phyloP scores from a whole-genome alignment of 2,113 vertebrate species.

The Montifringilla adamsi region DNA sequence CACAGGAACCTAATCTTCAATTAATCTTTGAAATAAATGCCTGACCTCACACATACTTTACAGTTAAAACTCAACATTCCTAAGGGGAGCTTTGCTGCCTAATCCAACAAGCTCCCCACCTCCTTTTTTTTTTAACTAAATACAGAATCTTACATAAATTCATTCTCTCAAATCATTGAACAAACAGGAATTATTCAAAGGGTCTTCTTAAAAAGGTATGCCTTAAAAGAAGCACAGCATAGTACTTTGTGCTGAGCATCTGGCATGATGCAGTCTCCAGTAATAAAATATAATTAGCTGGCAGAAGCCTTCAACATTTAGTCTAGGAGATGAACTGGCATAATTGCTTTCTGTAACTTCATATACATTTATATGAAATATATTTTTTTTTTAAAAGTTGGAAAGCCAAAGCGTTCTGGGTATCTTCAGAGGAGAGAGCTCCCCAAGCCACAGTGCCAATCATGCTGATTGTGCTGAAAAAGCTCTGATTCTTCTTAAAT shows the following conservation, averaged over 20 bases:
- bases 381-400: neutral
- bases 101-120: neutral
- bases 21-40: slow-evolving; percentile 53
- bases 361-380: neutral
- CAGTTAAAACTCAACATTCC: slow-evolving; percentile 53
- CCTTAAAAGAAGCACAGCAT: neutral
- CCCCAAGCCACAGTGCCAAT: neutral
- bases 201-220: neutral
- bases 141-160: neutral
- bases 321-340: neutral
- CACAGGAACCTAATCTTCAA: slow-evolving; percentile 50
- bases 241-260: neutral
- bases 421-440: neutral
- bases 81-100: slow-evolving; percentile 37
- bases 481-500: neutral
- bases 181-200: neutral
- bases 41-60: slow-evolving; percentile 46
- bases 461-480: neutral
- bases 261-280: rapidly evolving
- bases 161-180: neutral
- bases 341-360: neutral
- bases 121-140: neutral
- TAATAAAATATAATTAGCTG: neutral
- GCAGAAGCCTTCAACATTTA: neutral
- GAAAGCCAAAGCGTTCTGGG: neutral